Conservation (phyloP, 2,113 vertebrate genomes). For the Oncorhynchus tshawytscha region DNA sequence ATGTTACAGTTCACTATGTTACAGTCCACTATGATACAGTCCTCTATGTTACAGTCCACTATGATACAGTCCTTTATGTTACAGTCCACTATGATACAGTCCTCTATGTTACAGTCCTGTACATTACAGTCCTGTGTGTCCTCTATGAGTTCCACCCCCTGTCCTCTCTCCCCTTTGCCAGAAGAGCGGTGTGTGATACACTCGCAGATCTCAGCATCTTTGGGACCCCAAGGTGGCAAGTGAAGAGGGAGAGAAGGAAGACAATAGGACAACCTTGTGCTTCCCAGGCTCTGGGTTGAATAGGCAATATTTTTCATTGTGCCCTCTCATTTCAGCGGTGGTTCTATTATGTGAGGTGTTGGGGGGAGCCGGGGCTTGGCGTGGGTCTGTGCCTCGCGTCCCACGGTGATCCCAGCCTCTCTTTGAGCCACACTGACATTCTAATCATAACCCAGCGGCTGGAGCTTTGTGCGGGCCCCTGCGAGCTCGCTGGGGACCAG, state of each 20-base stretch:
- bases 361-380: constrained; percentile 56
- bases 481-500: constrained; percentile 33
- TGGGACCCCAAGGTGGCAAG: constrained; percentile 34
- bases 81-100: too few species aligned
- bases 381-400: constrained; percentile 60
- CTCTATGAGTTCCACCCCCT: constrained; percentile 23
- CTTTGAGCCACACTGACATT: constrained; percentile 58
- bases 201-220: constrained; percentile 73
- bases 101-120: constrained; percentile 54
- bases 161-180: background rate
- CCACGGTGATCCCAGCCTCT: constrained; percentile 50
- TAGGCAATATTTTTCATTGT: constrained; percentile 62
- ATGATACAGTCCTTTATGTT: constrained; percentile 57
- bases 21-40: too few species aligned
- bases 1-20: too few species aligned
- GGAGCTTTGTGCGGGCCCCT: constrained; percentile 61
- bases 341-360: constrained; percentile 22
- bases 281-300: constrained; percentile 23
- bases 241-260: constrained; percentile 39
- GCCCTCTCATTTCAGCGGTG: constrained; percentile 45
- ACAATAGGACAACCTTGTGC: constrained; percentile 39
- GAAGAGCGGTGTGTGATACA: constrained; percentile 32
- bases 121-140: constrained; percentile 57
- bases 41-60: constrained; percentile 53
- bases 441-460: constrained; percentile 68